A percentile compares a stretch with the other conserved stretches of the same genome.
Evolutionary conservation across 2,797 vertebrate genomes (phyloP).

Genomic region (Chelmon rostratus): DNA sequence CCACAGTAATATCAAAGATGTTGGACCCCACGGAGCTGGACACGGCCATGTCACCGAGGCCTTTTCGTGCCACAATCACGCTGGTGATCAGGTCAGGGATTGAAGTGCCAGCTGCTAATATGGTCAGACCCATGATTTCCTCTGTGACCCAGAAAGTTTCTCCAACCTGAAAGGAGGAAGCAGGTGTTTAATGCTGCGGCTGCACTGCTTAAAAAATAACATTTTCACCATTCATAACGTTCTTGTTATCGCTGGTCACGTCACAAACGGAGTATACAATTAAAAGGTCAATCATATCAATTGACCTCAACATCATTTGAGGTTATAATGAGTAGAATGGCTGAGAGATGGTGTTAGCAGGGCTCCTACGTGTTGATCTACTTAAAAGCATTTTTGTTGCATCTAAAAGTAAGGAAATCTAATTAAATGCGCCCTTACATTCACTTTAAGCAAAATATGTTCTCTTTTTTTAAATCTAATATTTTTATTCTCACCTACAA

Average conservation of each 20-base stretch:
- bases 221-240: too few relatives aligned
- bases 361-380: neutral
- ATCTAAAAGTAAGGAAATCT: neutral
- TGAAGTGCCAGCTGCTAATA: slow-evolving; percentile 96
- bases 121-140: slow-evolving; percentile 98
- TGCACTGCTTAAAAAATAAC: neutral
- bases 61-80: slow-evolving; percentile 97
- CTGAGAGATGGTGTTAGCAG: too few relatives aligned
- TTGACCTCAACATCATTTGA: too few relatives aligned
- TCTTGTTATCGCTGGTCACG: too few relatives aligned
- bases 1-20: slow-evolving; percentile 99
- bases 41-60: slow-evolving; percentile 98
- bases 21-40: slow-evolving; percentile 99
- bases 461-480: neutral
- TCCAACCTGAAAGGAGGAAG: slow-evolving; percentile 88
- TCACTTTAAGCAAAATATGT: neutral
- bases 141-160: slow-evolving; percentile 98
- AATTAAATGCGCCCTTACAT: neutral
- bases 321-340: neutral
- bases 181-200: neutral
- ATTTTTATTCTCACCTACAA: neutral
- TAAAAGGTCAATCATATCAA: too few relatives aligned
- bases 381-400: neutral
- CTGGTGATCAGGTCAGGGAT: slow-evolving; percentile 99
- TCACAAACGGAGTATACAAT: too few relatives aligned